Evolutionary conservation across 2,113 vertebrate genomes (phyloP), one percentile per base, ranked within the genome.

Genomic region (Macquaria ambigua): DNA sequence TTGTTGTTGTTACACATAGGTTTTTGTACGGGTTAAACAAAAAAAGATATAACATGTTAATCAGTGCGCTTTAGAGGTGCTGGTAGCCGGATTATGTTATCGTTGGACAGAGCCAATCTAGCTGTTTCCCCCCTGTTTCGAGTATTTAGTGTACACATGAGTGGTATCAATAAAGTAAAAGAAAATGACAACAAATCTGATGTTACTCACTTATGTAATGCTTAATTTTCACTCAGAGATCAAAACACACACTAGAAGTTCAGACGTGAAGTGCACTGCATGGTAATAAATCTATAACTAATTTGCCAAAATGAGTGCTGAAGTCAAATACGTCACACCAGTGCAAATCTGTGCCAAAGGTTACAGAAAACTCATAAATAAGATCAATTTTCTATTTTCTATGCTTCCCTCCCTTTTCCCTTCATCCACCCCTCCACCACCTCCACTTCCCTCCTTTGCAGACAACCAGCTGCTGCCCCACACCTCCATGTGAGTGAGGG

Each of bases 401-500:
- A 18, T 61, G 39, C 62, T 34, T 56, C 10, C 31, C 75, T 82
- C 63, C 79, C 64, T 69, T 72, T 73, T 56, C 79, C 43, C 77
- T 34, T 71, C 39, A 37, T 78, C 71, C 62, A 53, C 63, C 67
- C 77, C 37, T 76, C 66, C 25, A 31, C 53, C 79, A 69, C 55
- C 46, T 77, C 66, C 74, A 83, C 82, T 78, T 87, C 58, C 83
- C 67, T 31, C 79, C 83, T 73, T 21, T 64, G 28, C 79, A 87
- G 69, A 85, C 85, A 72, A 83, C 82, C 91, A 95, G 93, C 95
- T 95, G 95, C 93, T 83, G 81, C 86, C 75, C 74, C 66, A 73
- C 91, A 83, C 91, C 73, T 91, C 89, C 75, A 59, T 66, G 56
- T 80, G 85, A 92, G 82, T 43, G 5, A 79, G 25, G n/a, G 79